These are phyloP conservation scores for Glaucopsyche alexis DNA, from an alignment of 2,888 invertebrate species.

Conservation along the genomic window DNA sequence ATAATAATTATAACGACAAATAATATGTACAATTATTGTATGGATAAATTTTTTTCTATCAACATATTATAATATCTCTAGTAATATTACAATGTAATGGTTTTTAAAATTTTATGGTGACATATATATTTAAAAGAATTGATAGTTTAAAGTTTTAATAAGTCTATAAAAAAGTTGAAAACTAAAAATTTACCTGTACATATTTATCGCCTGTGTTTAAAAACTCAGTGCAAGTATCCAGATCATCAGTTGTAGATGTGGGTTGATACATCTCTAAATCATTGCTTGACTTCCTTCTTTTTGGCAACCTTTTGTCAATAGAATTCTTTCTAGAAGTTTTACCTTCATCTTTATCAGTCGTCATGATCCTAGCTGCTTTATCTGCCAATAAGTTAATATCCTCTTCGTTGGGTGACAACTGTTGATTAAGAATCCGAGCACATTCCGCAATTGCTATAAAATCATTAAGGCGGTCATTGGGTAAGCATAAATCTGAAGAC, in stretches of 20 bases:
- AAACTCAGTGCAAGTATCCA: constrained; percentile 62
- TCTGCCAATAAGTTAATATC: constrained; percentile 68
- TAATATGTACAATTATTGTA: too few relatives aligned
- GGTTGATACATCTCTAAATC: constrained; percentile 74
- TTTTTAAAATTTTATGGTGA: too few relatives aligned
- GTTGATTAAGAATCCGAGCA: constrained; percentile 54
- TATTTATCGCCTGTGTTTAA: constrained; percentile 63
- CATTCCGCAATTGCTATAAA: constrained; percentile 71
- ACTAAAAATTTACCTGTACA: constrained; percentile 57
- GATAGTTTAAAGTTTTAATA: too few relatives aligned
- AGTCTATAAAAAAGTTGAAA: background rate
- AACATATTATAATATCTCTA: too few relatives aligned
- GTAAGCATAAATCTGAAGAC: constrained; percentile 66
- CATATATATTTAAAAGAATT: too few relatives aligned
- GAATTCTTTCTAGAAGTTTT: constrained; percentile 51
- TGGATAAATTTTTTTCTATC: too few relatives aligned
- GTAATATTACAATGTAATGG: too few relatives aligned
- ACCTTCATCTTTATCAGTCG: constrained; percentile 59
- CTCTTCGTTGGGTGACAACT: constrained; percentile 59
- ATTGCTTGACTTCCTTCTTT: constrained; percentile 66
- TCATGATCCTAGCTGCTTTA: constrained; percentile 71
- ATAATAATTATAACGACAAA: too few relatives aligned
- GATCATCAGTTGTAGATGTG: constrained; percentile 69
- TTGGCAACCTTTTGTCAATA: constrained; percentile 56
- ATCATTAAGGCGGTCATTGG: constrained; percentile 70